Conservation (phyloP, 2,888 invertebrate genomes). For the Cryptocephalus primarius region DNA sequence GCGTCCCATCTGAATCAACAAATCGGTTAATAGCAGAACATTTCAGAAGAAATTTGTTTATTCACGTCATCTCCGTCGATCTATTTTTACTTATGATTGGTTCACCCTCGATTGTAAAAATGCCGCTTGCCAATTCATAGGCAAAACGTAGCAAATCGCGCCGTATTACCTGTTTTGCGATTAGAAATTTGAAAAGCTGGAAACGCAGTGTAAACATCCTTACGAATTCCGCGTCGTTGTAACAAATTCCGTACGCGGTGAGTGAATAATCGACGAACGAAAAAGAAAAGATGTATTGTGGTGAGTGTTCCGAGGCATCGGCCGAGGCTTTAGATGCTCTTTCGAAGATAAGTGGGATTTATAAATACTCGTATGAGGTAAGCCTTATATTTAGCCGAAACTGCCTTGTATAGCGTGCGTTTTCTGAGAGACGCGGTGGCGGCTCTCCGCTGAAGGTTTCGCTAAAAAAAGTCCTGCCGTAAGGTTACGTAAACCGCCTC, state of each 20-base stretch:
- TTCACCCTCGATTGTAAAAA: conserved; percentile 14
- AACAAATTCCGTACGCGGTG: neutral
- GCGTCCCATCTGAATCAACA: too few species aligned
- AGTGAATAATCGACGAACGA: neutral
- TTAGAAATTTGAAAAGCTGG: too few species aligned
- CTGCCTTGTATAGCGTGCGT: too few species aligned
- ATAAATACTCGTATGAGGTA: conserved; percentile 31
- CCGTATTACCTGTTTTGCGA: neutral
- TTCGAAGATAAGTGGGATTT: conserved; percentile 24
- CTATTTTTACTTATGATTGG: conserved; percentile 15
- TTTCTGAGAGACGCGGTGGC: too few species aligned
- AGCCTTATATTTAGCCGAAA: conserved; percentile 4
- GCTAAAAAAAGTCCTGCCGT: too few species aligned
- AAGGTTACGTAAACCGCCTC: too few species aligned
- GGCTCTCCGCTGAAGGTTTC: too few species aligned
- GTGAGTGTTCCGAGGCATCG: conserved; percentile 26
- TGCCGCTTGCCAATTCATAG: conserved; percentile 10
- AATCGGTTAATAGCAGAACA: neutral
- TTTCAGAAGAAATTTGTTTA: conserved; percentile 6
- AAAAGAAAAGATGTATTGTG: conserved; percentile 25
- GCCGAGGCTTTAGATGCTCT: conserved; percentile 26
- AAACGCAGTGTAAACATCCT: neutral
- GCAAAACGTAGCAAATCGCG: conserved; percentile 5
- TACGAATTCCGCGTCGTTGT: neutral
- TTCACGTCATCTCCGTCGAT: conserved; percentile 7